phyloP scores from a whole-genome alignment of 2,797 vertebrate genomes.

The Ambastaia sidthimunki region DNA sequence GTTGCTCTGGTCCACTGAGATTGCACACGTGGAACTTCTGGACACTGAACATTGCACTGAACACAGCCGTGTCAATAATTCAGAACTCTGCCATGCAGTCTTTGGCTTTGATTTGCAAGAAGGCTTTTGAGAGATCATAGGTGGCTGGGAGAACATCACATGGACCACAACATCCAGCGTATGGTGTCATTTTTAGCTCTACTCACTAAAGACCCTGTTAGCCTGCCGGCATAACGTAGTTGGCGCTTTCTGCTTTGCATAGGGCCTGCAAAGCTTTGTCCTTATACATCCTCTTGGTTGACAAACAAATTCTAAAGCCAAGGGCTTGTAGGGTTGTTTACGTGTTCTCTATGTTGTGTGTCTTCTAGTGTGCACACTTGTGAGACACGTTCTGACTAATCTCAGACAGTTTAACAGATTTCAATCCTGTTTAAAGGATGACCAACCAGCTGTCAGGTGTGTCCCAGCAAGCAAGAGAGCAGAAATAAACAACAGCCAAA shows the following conservation, averaged over 20 bases:
- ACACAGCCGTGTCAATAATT: slow-evolving; percentile 74
- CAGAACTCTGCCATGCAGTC: slow-evolving; percentile 67
- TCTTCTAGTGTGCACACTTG: not conserved
- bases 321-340: not conserved
- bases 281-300: not conserved
- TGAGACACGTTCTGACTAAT: not conserved
- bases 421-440: no score
- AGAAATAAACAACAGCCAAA: no score
- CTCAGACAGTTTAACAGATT: no score
- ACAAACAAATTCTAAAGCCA: not conserved
- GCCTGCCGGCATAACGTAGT: not conserved
- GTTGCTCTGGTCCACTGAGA: slow-evolving; percentile 5
- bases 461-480: no score
- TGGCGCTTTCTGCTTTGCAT: not conserved
- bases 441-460: no score
- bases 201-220: slow-evolving; percentile 1
- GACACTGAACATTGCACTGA: slow-evolving; percentile 5
- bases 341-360: not conserved
- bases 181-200: not conserved
- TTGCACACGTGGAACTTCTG: slow-evolving; percentile 47
- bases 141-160: slow-evolving; percentile 8
- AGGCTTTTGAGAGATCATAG: slow-evolving; percentile 17
- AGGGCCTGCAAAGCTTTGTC: no score
- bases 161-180: not conserved
- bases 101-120: slow-evolving; percentile 29